Percentiles rank a stretch among this genome's conserved stretches.
These are phyloP conservation scores for Dipodomys stephensi DNA, from an alignment of 2,113 vertebrate species.

Conservation along the genomic window DNA sequence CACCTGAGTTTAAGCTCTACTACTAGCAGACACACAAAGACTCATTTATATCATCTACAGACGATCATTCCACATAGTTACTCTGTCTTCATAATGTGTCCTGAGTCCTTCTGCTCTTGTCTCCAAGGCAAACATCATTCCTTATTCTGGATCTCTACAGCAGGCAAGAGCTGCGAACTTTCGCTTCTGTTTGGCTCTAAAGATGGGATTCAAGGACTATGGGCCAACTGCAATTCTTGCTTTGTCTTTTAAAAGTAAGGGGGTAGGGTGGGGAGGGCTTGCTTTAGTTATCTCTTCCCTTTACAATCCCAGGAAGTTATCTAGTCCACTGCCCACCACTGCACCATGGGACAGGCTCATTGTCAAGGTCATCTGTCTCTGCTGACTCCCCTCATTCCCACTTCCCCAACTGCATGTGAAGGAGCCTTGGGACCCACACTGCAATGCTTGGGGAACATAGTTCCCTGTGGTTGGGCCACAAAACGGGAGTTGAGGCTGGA, in stretches of 20 bases:
- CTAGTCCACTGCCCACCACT: background rate
- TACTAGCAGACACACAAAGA: too few species aligned
- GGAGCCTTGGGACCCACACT: background rate
- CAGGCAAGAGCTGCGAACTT: background rate
- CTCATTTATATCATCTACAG: background rate
- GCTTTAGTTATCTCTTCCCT: background rate
- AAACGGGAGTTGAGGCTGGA: background rate
- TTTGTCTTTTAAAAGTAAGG: background rate
- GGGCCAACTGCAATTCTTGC: background rate
- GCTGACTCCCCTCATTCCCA: background rate
- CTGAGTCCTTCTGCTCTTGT: background rate
- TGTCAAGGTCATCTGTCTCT: background rate
- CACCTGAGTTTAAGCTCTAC: too few species aligned
- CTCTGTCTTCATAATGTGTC: background rate
- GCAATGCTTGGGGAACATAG: background rate
- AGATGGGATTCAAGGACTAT: background rate
- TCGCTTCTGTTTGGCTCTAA: background rate
- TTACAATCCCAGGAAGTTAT: background rate
- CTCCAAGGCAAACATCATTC: background rate
- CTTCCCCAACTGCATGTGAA: background rate
- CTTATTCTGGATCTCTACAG: background rate
- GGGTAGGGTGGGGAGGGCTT: background rate
- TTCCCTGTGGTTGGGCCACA: background rate
- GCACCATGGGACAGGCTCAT: background rate
- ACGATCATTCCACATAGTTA: background rate